Conservation (phyloP, 2,113 vertebrate species). For the Dromiciops gliroides region DNA sequence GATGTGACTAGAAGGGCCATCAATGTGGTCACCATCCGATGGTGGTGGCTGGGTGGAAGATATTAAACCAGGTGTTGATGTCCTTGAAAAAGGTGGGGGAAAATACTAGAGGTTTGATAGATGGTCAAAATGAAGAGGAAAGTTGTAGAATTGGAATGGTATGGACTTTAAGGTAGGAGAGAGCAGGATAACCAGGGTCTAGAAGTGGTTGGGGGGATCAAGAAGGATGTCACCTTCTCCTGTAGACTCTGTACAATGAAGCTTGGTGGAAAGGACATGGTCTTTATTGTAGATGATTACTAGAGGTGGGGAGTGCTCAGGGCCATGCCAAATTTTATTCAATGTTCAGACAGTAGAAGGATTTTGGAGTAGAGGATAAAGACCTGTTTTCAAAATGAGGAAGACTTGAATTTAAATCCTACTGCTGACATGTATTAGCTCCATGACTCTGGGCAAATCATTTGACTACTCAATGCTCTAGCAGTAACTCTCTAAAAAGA, state of each 20-base stretch:
- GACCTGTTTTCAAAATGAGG: neutral
- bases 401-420: neutral
- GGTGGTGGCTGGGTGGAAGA: too few relatives aligned
- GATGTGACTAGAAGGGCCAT: too few relatives aligned
- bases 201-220: neutral
- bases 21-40: too few relatives aligned
- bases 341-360: neutral
- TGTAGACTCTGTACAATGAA: neutral
- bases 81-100: too few relatives aligned
- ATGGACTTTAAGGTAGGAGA: too few relatives aligned
- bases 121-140: too few relatives aligned
- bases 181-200: too few relatives aligned
- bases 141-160: too few relatives aligned
- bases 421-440: neutral
- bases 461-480: neutral
- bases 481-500: too few relatives aligned
- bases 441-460: neutral
- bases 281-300: neutral
- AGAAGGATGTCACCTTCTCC: neutral
- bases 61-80: too few relatives aligned
- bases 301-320: neutral
- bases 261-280: neutral
- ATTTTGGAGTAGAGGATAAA: neutral
- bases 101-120: too few relatives aligned
- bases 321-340: neutral